These are phyloP conservation scores for Morelia viridis DNA, from an alignment of 2,797 vertebrate species.

Conservation along the genomic window DNA sequence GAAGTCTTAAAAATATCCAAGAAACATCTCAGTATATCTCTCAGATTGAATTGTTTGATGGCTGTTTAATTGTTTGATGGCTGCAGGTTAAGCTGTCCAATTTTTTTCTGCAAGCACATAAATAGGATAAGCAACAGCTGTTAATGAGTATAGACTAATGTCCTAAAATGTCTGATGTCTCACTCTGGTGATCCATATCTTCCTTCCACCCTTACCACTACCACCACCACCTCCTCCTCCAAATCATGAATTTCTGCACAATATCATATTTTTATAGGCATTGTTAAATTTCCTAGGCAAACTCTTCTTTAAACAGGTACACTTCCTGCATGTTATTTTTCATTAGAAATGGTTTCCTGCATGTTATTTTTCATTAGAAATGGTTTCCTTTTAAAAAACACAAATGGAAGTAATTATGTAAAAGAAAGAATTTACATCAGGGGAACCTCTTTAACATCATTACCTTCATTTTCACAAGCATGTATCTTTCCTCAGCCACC, in stretches of 20 bases:
- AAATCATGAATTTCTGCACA: not conserved
- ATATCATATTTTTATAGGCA: not conserved
- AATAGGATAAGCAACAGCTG: not conserved
- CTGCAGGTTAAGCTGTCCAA: not conserved
- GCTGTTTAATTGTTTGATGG: not conserved
- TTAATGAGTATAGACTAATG: not conserved
- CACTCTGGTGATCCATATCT: not conserved
- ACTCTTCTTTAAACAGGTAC: not conserved
- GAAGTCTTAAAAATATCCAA: not conserved
- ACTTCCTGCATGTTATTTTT: not conserved
- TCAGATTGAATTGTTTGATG: not conserved
- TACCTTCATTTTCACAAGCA: not conserved
- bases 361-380: not conserved
- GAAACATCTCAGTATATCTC: not conserved
- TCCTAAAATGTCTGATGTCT: not conserved
- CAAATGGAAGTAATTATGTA: not conserved
- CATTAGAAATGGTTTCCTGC: not conserved
- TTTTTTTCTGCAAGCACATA: not conserved
- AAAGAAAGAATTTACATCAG: not conserved
- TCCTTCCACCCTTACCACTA: not conserved
- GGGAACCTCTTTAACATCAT: not conserved
- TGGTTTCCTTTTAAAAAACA: not conserved
- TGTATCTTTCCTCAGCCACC: not conserved
- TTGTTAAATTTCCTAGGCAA: not conserved
- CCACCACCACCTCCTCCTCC: not conserved